Evolutionary conservation across 2,113 vertebrate genomes (phyloP), one percentile per base, ranked within the genome.

Genomic region (Tiliqua scincoides): DNA sequence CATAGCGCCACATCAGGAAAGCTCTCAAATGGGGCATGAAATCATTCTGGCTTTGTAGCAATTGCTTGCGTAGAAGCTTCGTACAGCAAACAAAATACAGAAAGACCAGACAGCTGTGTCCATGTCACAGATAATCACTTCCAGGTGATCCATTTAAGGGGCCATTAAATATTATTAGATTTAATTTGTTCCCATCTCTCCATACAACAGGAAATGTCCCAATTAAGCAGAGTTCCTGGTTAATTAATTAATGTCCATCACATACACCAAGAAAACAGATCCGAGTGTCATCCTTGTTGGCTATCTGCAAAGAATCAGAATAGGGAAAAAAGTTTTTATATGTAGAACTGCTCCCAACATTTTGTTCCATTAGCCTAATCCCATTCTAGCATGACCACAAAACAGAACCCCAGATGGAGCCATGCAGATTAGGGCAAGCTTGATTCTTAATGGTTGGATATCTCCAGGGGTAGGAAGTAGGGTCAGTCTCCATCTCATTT

Each of bases 201-300:
- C 23, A 35, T 61, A 27, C 37, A 79, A 35, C 81, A 77, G 73
- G 86, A 87, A 87, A 87, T 70, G 21, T 83, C 54, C 59, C 80
- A 61, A 78, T 83, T 83, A 87, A 83, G 63, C 86, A 78, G 86
- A 78, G 77, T 82, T 83, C 86, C 73, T 32, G 30, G 37, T 71
- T 83, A 70, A 77, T 83, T 48, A 83, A 83, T 77, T 78, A 77
- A 62, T 61, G 37, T 71, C 27, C 40, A 20, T 82, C 30, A 32
- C 25, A 23, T 23, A 35, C 30, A 17, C 4, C 35, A 63, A 78
- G 54, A 48, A 83, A 83, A 65, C 10, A 82, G 48, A 54, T 10
- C 48, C 65, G 32, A 84, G 61, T 23, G 15, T 32, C 21, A 23
- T 5, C 30, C 23, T 23, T 32, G 10, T 27, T 65, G 63, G 30